Base-by-base conservation (phyloP, 2,113 vertebrate species). In the Zootoca vivipara region DNA sequence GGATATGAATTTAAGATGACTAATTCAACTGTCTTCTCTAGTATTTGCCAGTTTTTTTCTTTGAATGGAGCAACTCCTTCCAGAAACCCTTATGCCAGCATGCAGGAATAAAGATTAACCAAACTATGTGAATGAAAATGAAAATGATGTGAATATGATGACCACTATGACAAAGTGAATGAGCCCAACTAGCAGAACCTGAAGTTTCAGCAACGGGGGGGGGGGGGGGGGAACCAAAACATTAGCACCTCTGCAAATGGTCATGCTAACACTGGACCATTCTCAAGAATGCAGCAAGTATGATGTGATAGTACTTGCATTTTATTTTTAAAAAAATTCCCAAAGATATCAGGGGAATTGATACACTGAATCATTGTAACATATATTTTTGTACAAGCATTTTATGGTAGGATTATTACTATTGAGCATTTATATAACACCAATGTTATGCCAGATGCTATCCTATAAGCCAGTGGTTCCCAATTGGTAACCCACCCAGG, bases 51-150 rank as follows among this genome's bases (percentile, higher is more conserved):
- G 10, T 10, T 33, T n/a, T 58, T 16, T 72, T 42, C 33, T 5
- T 70, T 20, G 72, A 83, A 83, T 52, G 67, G 3, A 46, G 67
- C 40, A 69, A 70, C 28, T n/a, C 40, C 67, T 83, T 26, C 79
- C 91, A 72, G 90, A 85, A 88, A 78, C 83, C 89, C 87, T 89
- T 92, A 92, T 92, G 91, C 93, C 88, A 85, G 81, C 78, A 78
- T 89, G 89, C 13, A 90, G 67, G 78, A 78, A 87, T 67, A 81
- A 86, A 87, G 72, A 62, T 87, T 74, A 92, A 87, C 79, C 56
- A 85, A 92, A 91, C 91, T 90, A 77, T 7, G 6, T 1, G 2
- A 88, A 91, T 90, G 91, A 92, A 86, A 91, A 92, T 6, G 40
- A 79, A 95, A 72, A 92, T 83, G 88, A 8, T 0, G 67, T 78